Conservation (phyloP, 2,888 invertebrate species). For the Dilophus febrilis region DNA sequence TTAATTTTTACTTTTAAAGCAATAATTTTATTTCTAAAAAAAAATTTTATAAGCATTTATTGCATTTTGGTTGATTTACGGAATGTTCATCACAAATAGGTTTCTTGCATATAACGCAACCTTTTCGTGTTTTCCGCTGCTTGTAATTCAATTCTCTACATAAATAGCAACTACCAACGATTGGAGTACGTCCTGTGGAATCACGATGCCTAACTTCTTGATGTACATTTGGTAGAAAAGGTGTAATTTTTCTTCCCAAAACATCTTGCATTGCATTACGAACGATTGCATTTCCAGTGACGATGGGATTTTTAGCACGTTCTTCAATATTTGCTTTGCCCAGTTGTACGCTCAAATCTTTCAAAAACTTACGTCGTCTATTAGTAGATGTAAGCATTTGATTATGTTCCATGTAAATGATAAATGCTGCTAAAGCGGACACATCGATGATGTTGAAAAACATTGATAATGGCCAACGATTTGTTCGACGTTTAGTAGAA, state of each 20-base stretch:
- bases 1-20: too few species aligned
- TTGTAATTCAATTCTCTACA: background rate
- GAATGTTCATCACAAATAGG: too few species aligned
- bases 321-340: background rate
- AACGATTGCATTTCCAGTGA: background rate
- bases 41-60: too few species aligned
- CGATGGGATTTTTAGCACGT: background rate
- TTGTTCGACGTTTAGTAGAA: background rate
- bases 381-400: background rate
- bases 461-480: background rate
- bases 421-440: background rate
- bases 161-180: background rate
- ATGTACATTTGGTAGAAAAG: background rate
- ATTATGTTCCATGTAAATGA: constrained; percentile 14
- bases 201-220: background rate
- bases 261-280: background rate
- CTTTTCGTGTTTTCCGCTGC: background rate
- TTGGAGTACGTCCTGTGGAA: background rate
- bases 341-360: background rate
- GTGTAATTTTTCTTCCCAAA: background rate
- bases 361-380: background rate
- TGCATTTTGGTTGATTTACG: too few species aligned
- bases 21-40: too few species aligned
- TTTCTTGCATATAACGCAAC: too few species aligned
- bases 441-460: too few species aligned